Base-by-base conservation (phyloP, 2,797 vertebrate genomes). In the Falco novaeseelandiae region DNA sequence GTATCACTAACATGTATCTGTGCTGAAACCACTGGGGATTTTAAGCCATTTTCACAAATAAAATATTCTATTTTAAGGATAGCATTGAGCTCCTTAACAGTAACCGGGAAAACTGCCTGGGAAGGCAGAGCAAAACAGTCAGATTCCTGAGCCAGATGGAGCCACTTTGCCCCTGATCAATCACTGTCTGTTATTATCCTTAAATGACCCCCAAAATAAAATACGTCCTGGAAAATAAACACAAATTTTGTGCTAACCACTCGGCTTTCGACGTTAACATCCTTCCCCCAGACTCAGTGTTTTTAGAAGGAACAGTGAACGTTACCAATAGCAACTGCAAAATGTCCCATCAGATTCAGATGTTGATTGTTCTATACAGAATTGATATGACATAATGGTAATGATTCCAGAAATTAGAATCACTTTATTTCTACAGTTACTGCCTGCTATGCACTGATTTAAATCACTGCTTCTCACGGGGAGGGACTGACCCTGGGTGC, bases 311-410 rank as follows among this genome's bases (percentile, higher is more conserved):
- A 95, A 40, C 79, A 89, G 91, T 4, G 87, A 93, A 95, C 80
- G 96, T 97, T 96, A 96, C 96, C 96, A 54, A 95, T 96, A 61
- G 96, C 96, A 97, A 96, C 96, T 34, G 91, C 90, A 73, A 91
- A 90, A 93, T 79, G 91, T 97, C 96, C 96, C 96, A 78, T 66
- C 96, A 83, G 89, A 85, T 94, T 93, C 79, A 76, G 83, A 93
- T 40, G 85, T 46, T 90, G 96, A 91, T 96, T 96, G 93, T 95
- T 96, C 94, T 79, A 32, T 11, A 14, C 87, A 51, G 86, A 76
- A 55, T 61, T 84, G 94, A 74, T 89, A 83, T 96, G 96, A 93
- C 93, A 95, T 58, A 58, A 88, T 55, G 91, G 73, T 76, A 85
- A 96, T 91, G 91, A 79, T 65, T 66, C 91, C 89, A 54, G 87